phyloP scores from a whole-genome alignment of 2,113 vertebrate genomes.

The Vicugna pacos region DNA sequence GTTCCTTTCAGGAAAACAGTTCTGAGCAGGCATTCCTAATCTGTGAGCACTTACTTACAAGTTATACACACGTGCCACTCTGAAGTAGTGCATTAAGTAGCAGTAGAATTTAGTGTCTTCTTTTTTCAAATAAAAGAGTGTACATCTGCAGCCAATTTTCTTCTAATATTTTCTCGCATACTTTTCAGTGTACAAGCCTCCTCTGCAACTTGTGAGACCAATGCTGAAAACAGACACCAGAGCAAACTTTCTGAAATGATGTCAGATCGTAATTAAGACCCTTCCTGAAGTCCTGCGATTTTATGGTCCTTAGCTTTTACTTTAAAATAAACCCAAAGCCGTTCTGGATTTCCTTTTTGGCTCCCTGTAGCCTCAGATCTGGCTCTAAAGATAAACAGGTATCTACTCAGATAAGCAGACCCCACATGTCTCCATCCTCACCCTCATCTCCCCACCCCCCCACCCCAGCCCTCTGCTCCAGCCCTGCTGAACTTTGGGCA shows the following conservation, averaged over 20 bases:
- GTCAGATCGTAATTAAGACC: neutral
- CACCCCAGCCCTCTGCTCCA: neutral
- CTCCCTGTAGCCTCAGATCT: neutral
- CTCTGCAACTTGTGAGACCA: neutral
- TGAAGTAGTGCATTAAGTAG: conserved; percentile 10
- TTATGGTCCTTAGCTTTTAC: neutral
- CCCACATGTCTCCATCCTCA: neutral
- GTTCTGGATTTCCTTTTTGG: neutral
- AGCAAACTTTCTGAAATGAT: neutral
- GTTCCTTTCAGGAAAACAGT: conserved; percentile 44
- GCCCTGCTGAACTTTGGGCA: neutral
- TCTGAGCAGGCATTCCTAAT: neutral
- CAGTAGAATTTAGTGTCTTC: neutral
- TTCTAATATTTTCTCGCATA: neutral
- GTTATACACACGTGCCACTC: neutral
- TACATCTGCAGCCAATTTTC: conserved; percentile 21
- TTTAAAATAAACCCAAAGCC: neutral
- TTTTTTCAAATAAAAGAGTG: neutral
- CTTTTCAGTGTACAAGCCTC: neutral
- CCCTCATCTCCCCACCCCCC: too few relatives aligned
- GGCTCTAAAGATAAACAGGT: neutral
- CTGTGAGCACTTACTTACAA: conserved; percentile 22
- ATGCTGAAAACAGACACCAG: neutral
- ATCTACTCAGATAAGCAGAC: neutral
- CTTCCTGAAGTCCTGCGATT: neutral